Conservation (phyloP, 2,113 vertebrate genomes). For the Tragelaphus buxtoni region DNA sequence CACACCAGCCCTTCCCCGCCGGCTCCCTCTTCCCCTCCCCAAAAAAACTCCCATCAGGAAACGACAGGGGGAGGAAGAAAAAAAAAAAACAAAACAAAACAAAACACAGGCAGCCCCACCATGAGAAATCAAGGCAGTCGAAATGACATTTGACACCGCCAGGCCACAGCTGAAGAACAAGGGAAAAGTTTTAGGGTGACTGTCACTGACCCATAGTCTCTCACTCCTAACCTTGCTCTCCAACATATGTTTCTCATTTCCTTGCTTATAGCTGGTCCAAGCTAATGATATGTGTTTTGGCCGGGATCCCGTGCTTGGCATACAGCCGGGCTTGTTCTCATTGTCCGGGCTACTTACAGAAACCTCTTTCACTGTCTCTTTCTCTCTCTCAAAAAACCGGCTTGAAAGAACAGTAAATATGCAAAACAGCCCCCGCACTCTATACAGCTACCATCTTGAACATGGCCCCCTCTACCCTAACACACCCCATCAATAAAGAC, state of each 20-base stretch:
- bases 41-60: slow-evolving; percentile 74
- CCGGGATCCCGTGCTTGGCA: slow-evolving; percentile 85
- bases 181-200: slow-evolving; percentile 82
- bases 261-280: slow-evolving; percentile 87
- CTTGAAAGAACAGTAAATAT: slow-evolving; percentile 84
- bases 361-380: slow-evolving; percentile 84
- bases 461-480: slow-evolving; percentile 62
- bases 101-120: too few species aligned
- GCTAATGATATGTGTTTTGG: slow-evolving; percentile 90
- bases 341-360: slow-evolving; percentile 88
- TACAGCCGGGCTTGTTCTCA: slow-evolving; percentile 87
- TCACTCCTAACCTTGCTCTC: slow-evolving; percentile 83
- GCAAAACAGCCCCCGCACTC: slow-evolving; percentile 79
- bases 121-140: too few species aligned
- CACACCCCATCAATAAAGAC: slow-evolving; percentile 66
- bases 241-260: slow-evolving; percentile 88
- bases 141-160: slow-evolving; percentile 85
- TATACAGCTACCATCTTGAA: slow-evolving; percentile 80
- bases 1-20: slow-evolving; percentile 68
- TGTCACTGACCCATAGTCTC: slow-evolving; percentile 86
- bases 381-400: slow-evolving; percentile 78
- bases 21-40: slow-evolving; percentile 66
- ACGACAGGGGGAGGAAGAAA: slow-evolving; percentile 39
- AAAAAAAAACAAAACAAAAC: too few species aligned
- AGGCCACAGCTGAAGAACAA: slow-evolving; percentile 86